Evolutionary conservation across 2,113 vertebrate genomes (phyloP).

Genomic region (Martes martes): DNA sequence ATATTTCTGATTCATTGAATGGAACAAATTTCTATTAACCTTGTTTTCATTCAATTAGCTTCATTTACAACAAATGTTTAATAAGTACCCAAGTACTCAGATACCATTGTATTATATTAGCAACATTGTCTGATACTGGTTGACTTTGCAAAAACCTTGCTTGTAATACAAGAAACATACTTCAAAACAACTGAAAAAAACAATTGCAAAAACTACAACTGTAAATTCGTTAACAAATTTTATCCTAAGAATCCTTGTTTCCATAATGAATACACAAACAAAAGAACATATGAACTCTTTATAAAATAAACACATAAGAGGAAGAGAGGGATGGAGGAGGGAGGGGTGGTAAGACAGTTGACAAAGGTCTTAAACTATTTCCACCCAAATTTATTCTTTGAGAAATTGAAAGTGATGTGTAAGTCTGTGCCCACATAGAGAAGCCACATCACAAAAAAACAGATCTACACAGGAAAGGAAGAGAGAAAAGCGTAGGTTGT

Average conservation of each 20-base stretch:
- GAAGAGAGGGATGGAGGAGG: background rate
- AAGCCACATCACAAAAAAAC: background rate
- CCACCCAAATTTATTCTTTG: conserved; percentile 30
- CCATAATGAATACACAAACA: background rate
- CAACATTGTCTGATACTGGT: background rate
- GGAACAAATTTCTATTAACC: background rate
- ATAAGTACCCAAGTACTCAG: conserved; percentile 5
- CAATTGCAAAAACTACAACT: background rate
- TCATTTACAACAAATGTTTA: conserved; percentile 48
- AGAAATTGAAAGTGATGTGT: conserved; percentile 24
- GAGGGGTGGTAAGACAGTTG: background rate
- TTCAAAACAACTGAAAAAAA: conserved; percentile 14
- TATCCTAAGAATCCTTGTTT: background rate
- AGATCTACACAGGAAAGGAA: background rate
- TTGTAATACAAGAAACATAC: background rate
- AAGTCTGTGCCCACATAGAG: background rate
- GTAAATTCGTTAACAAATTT: background rate
- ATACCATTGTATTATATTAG: background rate
- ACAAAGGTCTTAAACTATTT: conserved; percentile 21
- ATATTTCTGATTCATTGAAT: background rate
- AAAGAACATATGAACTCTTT: background rate
- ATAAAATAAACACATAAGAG: conserved; percentile 28
- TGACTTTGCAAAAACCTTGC: conserved; percentile 23
- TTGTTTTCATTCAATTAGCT: background rate
- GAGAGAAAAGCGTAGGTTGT: background rate